Evolutionary conservation across 2,797 vertebrate species (phyloP).

Genomic region (Champsocephalus gunnari): DNA sequence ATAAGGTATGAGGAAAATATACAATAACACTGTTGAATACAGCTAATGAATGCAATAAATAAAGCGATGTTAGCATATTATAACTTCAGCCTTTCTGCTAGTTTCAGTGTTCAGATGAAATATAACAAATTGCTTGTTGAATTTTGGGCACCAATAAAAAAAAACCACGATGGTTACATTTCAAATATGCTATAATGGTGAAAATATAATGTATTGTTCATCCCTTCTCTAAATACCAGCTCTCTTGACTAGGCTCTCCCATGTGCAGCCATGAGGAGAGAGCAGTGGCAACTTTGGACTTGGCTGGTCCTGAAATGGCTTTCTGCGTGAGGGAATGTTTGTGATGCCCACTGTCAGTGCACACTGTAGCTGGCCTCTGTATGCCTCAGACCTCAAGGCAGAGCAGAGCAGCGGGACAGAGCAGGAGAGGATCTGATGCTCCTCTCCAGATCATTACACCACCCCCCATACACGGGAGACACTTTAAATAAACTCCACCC

Average conservation of each 20-base stretch:
- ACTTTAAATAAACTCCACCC: constrained; percentile 64
- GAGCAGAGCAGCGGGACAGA: constrained; percentile 44
- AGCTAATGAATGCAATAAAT: too few species aligned
- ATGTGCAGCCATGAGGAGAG: constrained; percentile 33
- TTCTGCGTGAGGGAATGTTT: constrained; percentile 47
- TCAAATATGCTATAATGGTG: too few species aligned
- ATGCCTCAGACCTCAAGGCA: constrained; percentile 57
- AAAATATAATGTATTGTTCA: too few species aligned
- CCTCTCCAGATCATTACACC: constrained; percentile 72
- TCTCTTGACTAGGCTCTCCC: background rate
- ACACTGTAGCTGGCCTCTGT: constrained; percentile 38
- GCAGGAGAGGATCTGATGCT: constrained; percentile 66
- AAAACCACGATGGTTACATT: too few species aligned
- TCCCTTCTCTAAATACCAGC: background rate
- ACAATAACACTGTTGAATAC: too few species aligned
- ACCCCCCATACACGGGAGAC: constrained; percentile 60
- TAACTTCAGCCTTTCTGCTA: too few species aligned
- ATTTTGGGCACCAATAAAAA: too few species aligned
- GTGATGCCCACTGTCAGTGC: constrained; percentile 57
- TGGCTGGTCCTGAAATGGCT: constrained; percentile 41
- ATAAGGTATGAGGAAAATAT: too few species aligned
- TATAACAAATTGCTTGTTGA: too few species aligned
- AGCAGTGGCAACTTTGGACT: constrained; percentile 42
- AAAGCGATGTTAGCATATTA: too few species aligned
- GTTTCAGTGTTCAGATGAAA: too few species aligned